Base-by-base conservation (phyloP, 2,888 invertebrate species). In the Thera obeliscata region DNA sequence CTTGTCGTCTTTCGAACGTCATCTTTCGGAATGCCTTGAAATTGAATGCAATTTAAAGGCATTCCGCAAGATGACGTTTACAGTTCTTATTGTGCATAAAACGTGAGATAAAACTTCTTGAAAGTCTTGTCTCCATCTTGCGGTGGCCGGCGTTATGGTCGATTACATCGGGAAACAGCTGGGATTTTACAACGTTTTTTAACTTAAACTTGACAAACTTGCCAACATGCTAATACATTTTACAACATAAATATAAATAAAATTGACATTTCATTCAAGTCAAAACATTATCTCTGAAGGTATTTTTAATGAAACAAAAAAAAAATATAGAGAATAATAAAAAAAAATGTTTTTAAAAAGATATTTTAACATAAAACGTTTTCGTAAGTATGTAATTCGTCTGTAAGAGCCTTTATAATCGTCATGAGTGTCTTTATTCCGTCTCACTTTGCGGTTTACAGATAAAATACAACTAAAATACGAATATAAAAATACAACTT, bases 81-180 rank as follows among this genome's bases (percentile, higher is more conserved):
- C 38, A 46, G 6, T 33, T 8, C 52, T 52, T 52, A 52, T 52
- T 52, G n/a, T 12, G 38, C 79, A 82, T 85, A 84, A 86, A 82
- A 78, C 81, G 78, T 77, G 7, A 12, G 79, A 82, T 85, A 84
- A 86, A 82, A 78, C 81, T 78, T 77, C 33, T 78, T 76, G 80
- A 79, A 79, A 78, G 36, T 80, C 78, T 36, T 38, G 80, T 77
- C 80, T 73, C 76, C 78, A 79, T 78, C 81, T 82, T 82, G 55
- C 55, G 36, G 55, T 36, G 55, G 85, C 2, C 79, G 78, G 79
- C 78, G 85, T 84, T 82, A 84, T 84, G 85, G 81, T 80, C 87
- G 83, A 86, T 87, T 83, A 82, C 81, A 74, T 77, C 71, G 77
- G 74, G 79, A 83, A 87, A 84, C 81, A 81, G 81, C 76, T 77